Evolutionary conservation across 2,888 invertebrate genomes (phyloP).

Genomic region (Nephrocerus scutellatus): DNA sequence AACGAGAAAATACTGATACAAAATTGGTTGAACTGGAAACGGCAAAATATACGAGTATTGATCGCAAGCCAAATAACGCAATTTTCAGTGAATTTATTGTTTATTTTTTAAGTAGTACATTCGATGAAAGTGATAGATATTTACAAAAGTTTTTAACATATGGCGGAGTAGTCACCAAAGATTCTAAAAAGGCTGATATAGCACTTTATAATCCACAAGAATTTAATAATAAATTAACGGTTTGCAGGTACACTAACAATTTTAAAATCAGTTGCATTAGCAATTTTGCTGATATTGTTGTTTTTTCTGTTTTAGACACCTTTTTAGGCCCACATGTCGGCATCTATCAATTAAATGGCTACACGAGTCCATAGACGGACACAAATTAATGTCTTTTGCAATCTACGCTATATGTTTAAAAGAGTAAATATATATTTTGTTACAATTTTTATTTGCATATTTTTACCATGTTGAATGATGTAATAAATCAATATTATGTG

Average conservation of each 20-base stretch:
- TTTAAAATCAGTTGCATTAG: neutral
- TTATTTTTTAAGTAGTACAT: no score
- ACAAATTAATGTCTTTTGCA: conserved; percentile 30
- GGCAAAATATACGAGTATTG: neutral
- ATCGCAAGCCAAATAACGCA: no score
- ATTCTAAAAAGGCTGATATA: conserved; percentile 32
- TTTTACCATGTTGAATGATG: conserved; percentile 4
- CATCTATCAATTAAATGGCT: conserved; percentile 40
- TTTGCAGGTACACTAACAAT: conserved; percentile 24
- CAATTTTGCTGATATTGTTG: conserved; percentile 3
- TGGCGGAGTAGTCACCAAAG: conserved; percentile 32
- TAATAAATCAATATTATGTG: neutral
- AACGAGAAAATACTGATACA: conserved; percentile 3
- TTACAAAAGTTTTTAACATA: conserved; percentile 26
- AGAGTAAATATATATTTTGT: neutral
- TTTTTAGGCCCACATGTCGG: conserved; percentile 33
- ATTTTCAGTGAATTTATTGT: no score
- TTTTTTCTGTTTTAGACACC: conserved; percentile 26
- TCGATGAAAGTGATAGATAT: conserved; percentile 9
- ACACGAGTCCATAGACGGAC: conserved; percentile 29
- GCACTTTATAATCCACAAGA: conserved; percentile 24
- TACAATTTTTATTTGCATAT: neutral
- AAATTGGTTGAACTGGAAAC: neutral
- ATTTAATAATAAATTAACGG: conserved; percentile 18
- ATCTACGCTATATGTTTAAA: conserved; percentile 29